Conservation (phyloP, 2,113 vertebrate species). For the Psophia crepitans region DNA sequence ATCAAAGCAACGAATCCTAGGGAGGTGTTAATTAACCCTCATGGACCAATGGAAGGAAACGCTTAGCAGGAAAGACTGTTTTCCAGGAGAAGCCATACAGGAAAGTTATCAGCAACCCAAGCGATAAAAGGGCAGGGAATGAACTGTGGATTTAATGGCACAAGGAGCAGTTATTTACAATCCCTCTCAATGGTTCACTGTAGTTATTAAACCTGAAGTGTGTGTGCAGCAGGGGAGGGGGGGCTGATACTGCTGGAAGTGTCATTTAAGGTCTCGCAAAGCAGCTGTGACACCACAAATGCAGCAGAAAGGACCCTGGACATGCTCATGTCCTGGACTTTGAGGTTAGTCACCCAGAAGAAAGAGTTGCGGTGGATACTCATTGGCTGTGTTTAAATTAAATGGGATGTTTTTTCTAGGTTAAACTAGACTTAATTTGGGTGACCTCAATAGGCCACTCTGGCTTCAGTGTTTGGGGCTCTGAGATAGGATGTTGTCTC, state of each 20-base stretch:
- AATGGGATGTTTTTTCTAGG: neutral
- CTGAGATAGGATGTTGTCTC: neutral
- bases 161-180: neutral
- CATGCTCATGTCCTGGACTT: neutral
- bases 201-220: neutral
- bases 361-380: neutral
- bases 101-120: neutral
- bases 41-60: neutral
- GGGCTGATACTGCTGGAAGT: neutral
- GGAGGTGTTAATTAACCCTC: neutral
- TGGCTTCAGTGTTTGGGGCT: neutral
- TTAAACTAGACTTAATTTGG: neutral
- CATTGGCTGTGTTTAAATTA: neutral
- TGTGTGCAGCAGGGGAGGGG: accelerated
- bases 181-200: neutral
- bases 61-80: neutral
- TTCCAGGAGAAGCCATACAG: neutral
- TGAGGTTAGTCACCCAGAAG: neutral
- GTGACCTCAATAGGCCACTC: neutral
- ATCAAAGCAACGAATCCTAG: neutral
- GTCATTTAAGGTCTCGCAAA: neutral
- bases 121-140: neutral
- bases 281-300: neutral
- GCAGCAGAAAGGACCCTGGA: neutral
- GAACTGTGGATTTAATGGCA: neutral